Evolutionary conservation across 2,797 vertebrate species (phyloP), one percentile per base, ranked within the genome.

Genomic region (Argentina silus): DNA sequence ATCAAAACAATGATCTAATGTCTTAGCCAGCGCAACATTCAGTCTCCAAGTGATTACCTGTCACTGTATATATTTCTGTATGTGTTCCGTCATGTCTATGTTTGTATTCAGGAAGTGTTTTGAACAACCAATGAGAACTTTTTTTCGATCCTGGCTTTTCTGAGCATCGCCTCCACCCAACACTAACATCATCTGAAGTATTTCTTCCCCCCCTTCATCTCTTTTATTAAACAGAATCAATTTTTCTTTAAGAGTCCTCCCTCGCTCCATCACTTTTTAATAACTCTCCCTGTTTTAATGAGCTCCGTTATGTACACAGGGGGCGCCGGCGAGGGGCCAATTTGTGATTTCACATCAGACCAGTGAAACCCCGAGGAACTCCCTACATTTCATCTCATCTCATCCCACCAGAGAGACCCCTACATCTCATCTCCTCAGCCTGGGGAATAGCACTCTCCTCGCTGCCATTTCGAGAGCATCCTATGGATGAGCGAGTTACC

Each of bases 251-350:
- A 84, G 82, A 85, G 80, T 89, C 84, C 78, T 90, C 83, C 81
- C 78, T 86, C 66, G 64, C 85, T 90, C 87, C 87, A 93, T 92
- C 89, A 91, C 88, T 92, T 93, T 93, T 93, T 92, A 91, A 92
- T 92, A 92, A 91, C 88, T 84, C 81, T 85, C 36, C 80, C 85
- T 85, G 77, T 89, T 91, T 93, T 93, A 93, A 93, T 92, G 90
- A 94, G 91, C 87, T 87, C 86, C 87, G 88, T 89, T 93, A 89
- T 92, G 91, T 92, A 91, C 91, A 92, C 90, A 88, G 86, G 90
- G 86, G 88, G 87, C 83, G 85, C 86, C 79, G 79, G 75, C 88
- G 64, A 88, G 89, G 90, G 91, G 89, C 91, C 91, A 93, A 92
- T 92, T 93, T 93, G 86, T 85, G 92, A 91, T 92, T 92, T 89